Percentiles rank a stretch among this genome's conserved stretches.
Evolutionary conservation across 2,888 invertebrate genomes (phyloP).

Genomic region (Neoscelio sp.): DNA sequence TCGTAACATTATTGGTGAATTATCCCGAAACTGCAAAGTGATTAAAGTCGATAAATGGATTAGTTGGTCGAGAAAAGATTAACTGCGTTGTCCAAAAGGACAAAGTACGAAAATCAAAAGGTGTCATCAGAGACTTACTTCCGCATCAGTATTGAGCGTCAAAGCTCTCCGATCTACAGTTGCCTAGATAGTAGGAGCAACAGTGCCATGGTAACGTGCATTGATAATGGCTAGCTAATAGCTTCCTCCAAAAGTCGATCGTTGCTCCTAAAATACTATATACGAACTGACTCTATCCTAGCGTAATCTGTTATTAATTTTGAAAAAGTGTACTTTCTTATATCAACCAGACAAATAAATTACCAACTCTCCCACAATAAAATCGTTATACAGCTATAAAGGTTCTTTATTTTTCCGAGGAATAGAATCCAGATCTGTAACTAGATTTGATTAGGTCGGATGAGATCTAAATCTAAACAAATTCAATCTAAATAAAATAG

Average conservation of each 20-base stretch:
- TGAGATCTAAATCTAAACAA: too few relatives aligned
- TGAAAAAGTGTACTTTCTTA: background rate
- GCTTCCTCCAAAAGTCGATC: slow-evolving; percentile 43
- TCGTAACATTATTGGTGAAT: background rate
- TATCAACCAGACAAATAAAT: background rate
- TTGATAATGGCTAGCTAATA: slow-evolving; percentile 60
- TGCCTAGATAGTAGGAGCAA: slow-evolving; percentile 14
- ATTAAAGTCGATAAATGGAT: slow-evolving; percentile 35
- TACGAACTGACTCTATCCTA: background rate
- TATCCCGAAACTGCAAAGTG: slow-evolving; percentile 16
- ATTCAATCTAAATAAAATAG: too few relatives aligned
- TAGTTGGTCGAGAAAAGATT: slow-evolving; percentile 46
- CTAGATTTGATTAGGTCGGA: too few relatives aligned
- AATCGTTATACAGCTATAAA: background rate
- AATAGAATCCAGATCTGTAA: too few relatives aligned
- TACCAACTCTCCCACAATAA: background rate
- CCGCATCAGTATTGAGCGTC: slow-evolving; percentile 26
- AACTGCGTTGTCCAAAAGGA: slow-evolving; percentile 35
- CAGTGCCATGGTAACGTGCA: slow-evolving; percentile 54
- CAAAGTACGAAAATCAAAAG: slow-evolving; percentile 41
- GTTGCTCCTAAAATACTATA: slow-evolving; percentile 19
- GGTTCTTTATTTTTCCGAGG: too few relatives aligned
- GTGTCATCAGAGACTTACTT: slow-evolving; percentile 48
- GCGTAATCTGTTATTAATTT: background rate
- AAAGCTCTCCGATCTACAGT: slow-evolving; percentile 22